Conservation (phyloP, 2,113 vertebrate genomes). For the Tyrannus savana region DNA sequence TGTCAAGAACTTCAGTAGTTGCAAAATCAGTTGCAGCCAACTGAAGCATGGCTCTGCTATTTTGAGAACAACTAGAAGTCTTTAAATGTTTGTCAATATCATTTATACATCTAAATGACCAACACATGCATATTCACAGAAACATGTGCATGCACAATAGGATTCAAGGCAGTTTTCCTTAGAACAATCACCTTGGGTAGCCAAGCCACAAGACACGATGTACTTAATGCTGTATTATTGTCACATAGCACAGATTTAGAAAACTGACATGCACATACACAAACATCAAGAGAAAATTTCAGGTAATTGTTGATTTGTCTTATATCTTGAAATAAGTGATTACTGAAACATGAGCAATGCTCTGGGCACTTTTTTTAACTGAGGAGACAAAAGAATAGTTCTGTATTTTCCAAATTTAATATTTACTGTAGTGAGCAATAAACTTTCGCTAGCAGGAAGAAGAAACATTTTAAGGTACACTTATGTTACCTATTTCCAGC, state of each 20-base stretch:
- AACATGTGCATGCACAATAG: not conserved
- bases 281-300: not conserved
- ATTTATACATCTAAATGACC: not conserved
- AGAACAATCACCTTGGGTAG: not conserved
- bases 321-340: not conserved
- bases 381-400: not conserved
- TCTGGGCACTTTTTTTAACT: not conserved
- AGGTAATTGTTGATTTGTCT: not conserved
- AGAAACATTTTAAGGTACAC: not conserved
- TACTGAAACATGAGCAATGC: not conserved
- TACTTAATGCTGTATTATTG: not conserved
- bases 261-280: not conserved
- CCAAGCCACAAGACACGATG: not conserved
- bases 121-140: not conserved
- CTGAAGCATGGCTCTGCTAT: not conserved
- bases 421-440: not conserved
- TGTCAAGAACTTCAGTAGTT: not conserved
- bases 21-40: not conserved
- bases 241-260: not conserved
- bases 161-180: not conserved
- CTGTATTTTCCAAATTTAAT: not conserved
- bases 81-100: not conserved
- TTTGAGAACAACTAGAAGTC: not conserved
- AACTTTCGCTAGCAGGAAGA: not conserved
- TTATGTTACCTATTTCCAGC: conserved; percentile 88